Conservation (phyloP, 53 echinoderm and acorn worm genomes). For the Paracentrotus lividus region DNA sequence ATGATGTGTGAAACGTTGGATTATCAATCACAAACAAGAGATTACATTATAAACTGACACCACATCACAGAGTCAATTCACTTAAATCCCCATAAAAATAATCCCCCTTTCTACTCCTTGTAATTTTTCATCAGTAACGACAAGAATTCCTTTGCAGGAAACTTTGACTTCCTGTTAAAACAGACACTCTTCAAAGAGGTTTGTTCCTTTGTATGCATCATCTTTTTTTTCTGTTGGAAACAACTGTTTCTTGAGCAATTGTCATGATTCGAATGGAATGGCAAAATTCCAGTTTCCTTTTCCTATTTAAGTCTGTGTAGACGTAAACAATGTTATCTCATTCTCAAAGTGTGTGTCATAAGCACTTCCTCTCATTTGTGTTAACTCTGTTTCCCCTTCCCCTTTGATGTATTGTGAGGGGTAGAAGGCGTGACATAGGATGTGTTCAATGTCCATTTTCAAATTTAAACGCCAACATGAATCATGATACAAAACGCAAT, state of each 20-base stretch:
- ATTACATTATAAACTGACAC: not conserved
- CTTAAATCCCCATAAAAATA: not conserved
- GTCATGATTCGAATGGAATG: not conserved
- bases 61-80: not conserved
- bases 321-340: slow-evolving; percentile 13
- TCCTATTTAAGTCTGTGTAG: not conserved
- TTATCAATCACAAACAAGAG: no score
- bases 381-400: not conserved
- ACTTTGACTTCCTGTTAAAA: not conserved
- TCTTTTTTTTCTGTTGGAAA: not conserved
- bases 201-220: not conserved
- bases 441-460: no score
- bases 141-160: not conserved
- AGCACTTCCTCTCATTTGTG: slow-evolving; percentile 17
- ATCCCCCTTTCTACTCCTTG: not conserved
- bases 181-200: not conserved
- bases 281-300: not conserved
- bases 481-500: no score
- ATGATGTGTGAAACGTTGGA: no score
- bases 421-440: not conserved
- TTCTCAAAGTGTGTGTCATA: not conserved
- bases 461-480: no score
- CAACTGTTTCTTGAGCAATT: not conserved
- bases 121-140: not conserved
- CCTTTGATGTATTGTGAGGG: not conserved